Evolutionary conservation across 2,888 invertebrate species (phyloP), one percentile per base, ranked within the genome.

Genomic region (Idaea dimidiata): DNA sequence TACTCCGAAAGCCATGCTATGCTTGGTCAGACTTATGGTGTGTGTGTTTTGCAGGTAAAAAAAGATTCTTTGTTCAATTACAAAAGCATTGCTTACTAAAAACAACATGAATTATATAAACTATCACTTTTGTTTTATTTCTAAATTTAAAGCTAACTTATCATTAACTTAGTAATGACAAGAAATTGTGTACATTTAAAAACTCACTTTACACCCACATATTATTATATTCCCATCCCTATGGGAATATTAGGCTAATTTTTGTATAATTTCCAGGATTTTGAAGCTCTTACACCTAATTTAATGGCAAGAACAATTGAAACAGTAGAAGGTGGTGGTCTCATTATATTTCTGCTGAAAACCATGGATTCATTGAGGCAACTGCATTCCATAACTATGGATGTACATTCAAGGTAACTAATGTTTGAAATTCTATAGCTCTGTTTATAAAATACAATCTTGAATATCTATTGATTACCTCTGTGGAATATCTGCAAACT

Each of bases 1-100:
- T 99, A 99, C 85, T 96, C 96, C 0, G 99, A 99, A 86, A 99
- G 99, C 0, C 99, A 99, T 84, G 97, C 98, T 73, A 98, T 99
- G 86, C 94, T 99, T 0, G 99, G 99, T 62, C 98, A 98, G 79
- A 99, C 99, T 0, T 99, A 97, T 88, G 98, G 98, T 61, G 97
- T 98, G 90, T 98, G 99, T 91, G 96, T 99, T 54, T 90, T 99
- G 66, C 98, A 99, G 94, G 97, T 96, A 83, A 70, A 55, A 67
- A 60, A 43, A 33, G 8, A 16, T 53, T 17, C 8, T 17, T 10
- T 17, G 33, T 6, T 43, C 10, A 32, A 16, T 58, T 32, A 58
- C n/a, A n/a, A n/a, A n/a, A n/a, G n/a, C n/a, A n/a, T n/a, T n/a
- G n/a, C n/a, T n/a, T n/a, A n/a, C n/a, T n/a, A n/a, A n/a, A n/a